Evolutionary conservation across 2,113 vertebrate genomes (phyloP), one percentile per base, ranked within the genome.

Genomic region (Pseudonaja textilis): DNA sequence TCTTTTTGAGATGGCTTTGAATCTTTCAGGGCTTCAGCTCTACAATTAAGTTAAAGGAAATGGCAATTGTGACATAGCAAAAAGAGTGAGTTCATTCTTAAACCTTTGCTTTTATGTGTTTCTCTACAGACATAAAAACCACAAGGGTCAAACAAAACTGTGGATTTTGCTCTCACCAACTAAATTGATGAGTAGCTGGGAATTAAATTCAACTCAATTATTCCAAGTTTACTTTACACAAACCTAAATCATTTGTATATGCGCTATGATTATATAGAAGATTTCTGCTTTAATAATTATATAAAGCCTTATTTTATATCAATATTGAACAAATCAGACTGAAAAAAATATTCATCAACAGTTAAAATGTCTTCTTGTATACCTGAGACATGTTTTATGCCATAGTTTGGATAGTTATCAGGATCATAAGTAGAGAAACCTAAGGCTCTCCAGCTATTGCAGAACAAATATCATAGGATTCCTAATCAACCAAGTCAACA

Each of bases 1-100:
- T 98, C 97, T 96, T 98, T 98, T 92, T 97, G 97, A 91, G 97
- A 90, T 0, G 97, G 92, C 95, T 98, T 99, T 89, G 98, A 98
- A 61, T 98, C 98, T 96, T 99, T 99, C 92, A 99, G 96, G 61
- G 98, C 98, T 95, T 99, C 99, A 85, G 99, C 99, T 97, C 99
- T 99, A 94, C 94, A 97, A 96, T 0, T 95, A 69, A 20, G 10
- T 23, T 4, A 47, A 90, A 95, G 95, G 87, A 95, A 93, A 1
- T 55, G 10, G 88, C 18, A 87, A 93, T 95, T 88, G 34, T 1
- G 2, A 59, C 89, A 90, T 0, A 89, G 50, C 34, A 50, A 50
- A 50, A 64, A 81, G 1, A 91, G 85, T 89, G 54, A n/a, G 7
- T 52, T 12, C 57, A 81, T n/a, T 92, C 52, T 93, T 42, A 92